These are phyloP conservation scores for Sapajus apella DNA, from an alignment of 2,113 vertebrate species.

Conservation along the genomic window DNA sequence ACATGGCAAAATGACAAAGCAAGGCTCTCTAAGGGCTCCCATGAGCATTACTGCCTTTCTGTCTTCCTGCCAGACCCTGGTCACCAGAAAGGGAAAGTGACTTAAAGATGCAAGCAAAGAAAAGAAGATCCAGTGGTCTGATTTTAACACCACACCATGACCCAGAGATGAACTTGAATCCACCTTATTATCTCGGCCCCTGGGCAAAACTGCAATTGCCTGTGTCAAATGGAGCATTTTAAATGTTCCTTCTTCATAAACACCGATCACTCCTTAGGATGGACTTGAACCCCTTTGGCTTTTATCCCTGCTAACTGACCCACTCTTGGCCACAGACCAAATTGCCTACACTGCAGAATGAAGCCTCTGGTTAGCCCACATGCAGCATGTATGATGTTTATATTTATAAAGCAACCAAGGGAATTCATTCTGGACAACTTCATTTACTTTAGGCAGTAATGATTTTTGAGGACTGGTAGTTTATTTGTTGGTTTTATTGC, in stretches of 20 bases:
- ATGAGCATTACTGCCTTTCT: background rate
- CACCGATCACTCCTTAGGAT: background rate
- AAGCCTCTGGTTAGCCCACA: background rate
- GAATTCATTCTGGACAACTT: background rate
- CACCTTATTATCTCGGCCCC: background rate
- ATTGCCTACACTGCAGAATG: background rate
- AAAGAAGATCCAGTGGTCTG: background rate
- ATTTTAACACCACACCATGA: background rate
- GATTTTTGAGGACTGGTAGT: background rate
- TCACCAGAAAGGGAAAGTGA: background rate
- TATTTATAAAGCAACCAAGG: background rate
- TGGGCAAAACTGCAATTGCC: background rate
- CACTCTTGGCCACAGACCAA: background rate
- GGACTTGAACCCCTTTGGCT: background rate
- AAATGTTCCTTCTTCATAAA: slow-evolving; percentile 7
- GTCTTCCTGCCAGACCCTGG: background rate
- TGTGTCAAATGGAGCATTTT: background rate
- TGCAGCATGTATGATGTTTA: background rate
- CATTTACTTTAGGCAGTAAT: background rate
- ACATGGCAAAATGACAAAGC: background rate
- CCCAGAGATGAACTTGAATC: background rate
- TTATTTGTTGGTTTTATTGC: slow-evolving; percentile 36
- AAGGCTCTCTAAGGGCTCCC: background rate
- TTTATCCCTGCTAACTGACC: background rate
- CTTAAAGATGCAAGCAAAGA: background rate